Evolutionary conservation across 1,140 invertebrate genomes (phyloP).

Genomic region (Drosophila jambulina): DNA sequence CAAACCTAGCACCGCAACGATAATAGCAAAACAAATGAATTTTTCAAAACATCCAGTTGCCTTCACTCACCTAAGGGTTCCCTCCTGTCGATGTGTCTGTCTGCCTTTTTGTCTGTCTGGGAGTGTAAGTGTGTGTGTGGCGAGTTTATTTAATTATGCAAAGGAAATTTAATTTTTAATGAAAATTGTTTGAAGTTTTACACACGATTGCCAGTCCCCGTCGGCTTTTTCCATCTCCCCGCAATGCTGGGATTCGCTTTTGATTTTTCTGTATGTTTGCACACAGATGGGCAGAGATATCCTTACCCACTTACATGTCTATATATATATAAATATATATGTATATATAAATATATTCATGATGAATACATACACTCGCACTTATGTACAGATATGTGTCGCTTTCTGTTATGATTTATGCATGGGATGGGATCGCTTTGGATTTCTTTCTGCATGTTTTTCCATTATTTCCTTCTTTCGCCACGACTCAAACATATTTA

Average conservation of each 20-base stretch:
- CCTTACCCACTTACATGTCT: not conserved
- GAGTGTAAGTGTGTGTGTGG: conserved; percentile 3
- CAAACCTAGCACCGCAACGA: not conserved
- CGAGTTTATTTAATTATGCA: conserved; percentile 56
- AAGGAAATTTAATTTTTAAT: conserved; percentile 58
- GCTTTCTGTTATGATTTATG: conserved; percentile 44
- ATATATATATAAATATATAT: not conserved
- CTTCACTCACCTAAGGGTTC: not conserved
- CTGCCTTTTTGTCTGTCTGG: not conserved
- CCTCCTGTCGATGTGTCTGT: not conserved
- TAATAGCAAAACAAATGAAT: conserved; percentile 24
- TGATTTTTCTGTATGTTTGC: conserved; percentile 16
- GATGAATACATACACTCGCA: not conserved
- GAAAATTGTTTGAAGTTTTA: conserved; percentile 57
- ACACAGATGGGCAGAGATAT: conserved; percentile 12
- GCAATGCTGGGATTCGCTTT: conserved; percentile 4
- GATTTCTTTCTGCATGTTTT: conserved; percentile 43
- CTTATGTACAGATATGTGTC: conserved; percentile 16
- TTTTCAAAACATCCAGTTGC: conserved; percentile 17
- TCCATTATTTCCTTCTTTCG: conserved; percentile 49
- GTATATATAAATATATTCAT: not conserved
- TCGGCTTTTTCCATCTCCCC: not conserved
- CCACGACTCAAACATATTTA: conserved; percentile 56
- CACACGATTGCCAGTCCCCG: conserved; percentile 28
- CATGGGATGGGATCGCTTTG: conserved; percentile 29